Evolutionary conservation across 2,113 vertebrate genomes (phyloP), one percentile per base, ranked within the genome.

Genomic region (Pseudolaguvia tuberculata): DNA sequence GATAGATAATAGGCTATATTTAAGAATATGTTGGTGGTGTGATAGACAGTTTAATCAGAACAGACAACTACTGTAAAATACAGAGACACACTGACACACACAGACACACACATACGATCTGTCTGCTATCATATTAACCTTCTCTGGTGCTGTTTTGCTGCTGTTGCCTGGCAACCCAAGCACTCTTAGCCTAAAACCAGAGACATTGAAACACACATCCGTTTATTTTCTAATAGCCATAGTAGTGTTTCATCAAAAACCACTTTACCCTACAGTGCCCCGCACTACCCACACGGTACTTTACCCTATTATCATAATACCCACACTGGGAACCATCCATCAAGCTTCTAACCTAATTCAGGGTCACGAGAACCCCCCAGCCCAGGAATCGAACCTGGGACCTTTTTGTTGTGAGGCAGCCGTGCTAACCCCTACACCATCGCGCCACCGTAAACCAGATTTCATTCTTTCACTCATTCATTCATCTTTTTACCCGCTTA

Each of bases 41-140:
- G 39, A 65, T 65, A 21, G 42, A 65, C 62, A 62, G 20, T 42
- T 62, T 62, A 21, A 62, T 21, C 35, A 65, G 39, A 47, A 27
- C 39, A 23, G 61, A 35, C 20, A 63, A 63, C 35, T 63, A 48
- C 63, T 48, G 45, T 48, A 27, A 48, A 17, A 48, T 1, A 61
- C 2, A 21, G 0, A 42, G 17, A 35, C 17, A 35, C 35, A 63
- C 31, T 39, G 27, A 53, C 27, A 69, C 50, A 35, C 50, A 70
- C 50, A 70, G 27, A 53, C 29, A 35, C 66, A 52, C 63, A 63
- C 61, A 63, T 35, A 63, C n/a, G 21, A 65, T 48, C 42, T 4
- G 62, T 65, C 62, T 65, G 62, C 62, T 39, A 67, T 50, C 45
- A 50, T 18, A 67, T 67, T 67, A 67, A 67, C 63, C 63, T 67